Evolutionary conservation across 2,888 invertebrate species (phyloP), one percentile per base, ranked within the genome.

Genomic region (Tricholauxania praeusta): DNA sequence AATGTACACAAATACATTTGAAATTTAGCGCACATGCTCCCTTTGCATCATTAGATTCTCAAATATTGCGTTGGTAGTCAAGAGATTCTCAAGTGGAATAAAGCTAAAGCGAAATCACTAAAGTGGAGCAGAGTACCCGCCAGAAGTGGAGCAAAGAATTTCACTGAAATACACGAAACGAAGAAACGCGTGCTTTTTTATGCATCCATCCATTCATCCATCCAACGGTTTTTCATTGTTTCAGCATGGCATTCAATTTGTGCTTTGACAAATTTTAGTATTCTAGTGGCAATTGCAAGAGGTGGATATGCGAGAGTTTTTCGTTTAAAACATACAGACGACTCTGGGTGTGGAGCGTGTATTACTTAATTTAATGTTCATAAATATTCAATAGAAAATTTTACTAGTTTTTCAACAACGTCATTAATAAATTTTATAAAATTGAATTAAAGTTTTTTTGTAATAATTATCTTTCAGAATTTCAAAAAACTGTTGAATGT

Each of bases 1-100:
- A 51, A 72, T 62, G 52, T 55, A 67, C 60, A 66, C 52, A 49
- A n/a, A 70, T 53, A 66, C 69, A 67, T 51, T 71, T 68, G 68
- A 68, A 68, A 57, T 52, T 72, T 72, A 69, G 72, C 70, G 73
- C 74, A 76, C 73, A 73, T 77, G 76, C 76, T 78, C 75, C 64
- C 67, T 77, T 72, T 71, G 70, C 74, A 67, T 52, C 66, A 32
- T 57, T 65, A 12, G 51, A 28, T 71, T 71, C 62, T 64, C 69
- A 72, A 47, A 62, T 66, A 51, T 51, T 64, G 28, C 51, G 15
- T 51, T 64, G 51, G 22, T 49, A 39, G 60, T 17, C 32, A 28
- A 8, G 32, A 47, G 60, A 39, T 62, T 12, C 32, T 39, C 60
- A 28, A 62, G 28, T 49, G 64, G 64, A 28, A 19, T 64, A 22